These are phyloP conservation scores for Zonitis immaculata DNA, from an alignment of 2,888 invertebrate species.

Conservation along the genomic window DNA sequence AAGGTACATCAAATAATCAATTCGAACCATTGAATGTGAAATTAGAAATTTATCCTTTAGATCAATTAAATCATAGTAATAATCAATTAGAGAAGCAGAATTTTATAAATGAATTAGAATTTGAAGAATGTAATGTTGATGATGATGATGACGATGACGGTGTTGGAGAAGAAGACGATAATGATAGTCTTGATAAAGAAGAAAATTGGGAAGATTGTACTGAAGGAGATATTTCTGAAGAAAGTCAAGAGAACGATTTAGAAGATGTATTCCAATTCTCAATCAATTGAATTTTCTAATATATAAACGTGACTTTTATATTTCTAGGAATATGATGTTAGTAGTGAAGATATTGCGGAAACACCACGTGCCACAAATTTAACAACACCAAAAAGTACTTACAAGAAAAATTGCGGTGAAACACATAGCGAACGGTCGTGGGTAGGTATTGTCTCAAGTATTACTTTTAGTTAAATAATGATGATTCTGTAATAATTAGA, in stretches of 20 bases:
- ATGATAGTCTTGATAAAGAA: slow-evolving; percentile 33
- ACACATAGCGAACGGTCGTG: slow-evolving; percentile 33
- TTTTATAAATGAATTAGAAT: slow-evolving; percentile 42
- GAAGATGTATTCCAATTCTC: slow-evolving; percentile 6
- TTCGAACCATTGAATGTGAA: slow-evolving; percentile 25
- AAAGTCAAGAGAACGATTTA: slow-evolving; percentile 16
- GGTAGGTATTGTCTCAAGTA: slow-evolving; percentile 28
- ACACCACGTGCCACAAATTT: slow-evolving; percentile 22
- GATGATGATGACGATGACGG: slow-evolving; percentile 36
- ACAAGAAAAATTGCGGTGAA: slow-evolving; percentile 28
- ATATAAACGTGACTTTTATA: no score
- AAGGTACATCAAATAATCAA: slow-evolving; percentile 42
- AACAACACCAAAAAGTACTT: slow-evolving; percentile 33
- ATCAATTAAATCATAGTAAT: slow-evolving; percentile 26
- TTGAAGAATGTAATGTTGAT: slow-evolving; percentile 41
- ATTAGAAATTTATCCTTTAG: slow-evolving; percentile 23
- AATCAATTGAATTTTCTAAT: slow-evolving; percentile 3
- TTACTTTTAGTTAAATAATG: neutral
- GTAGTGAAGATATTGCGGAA: slow-evolving; percentile 25
- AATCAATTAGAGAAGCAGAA: slow-evolving; percentile 37
- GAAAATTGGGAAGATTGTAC: slow-evolving; percentile 39
- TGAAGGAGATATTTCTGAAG: slow-evolving; percentile 28
- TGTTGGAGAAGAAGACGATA: slow-evolving; percentile 36
- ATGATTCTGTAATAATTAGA: slow-evolving; percentile 20
- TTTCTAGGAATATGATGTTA: slow-evolving; percentile 31